Evolutionary conservation across 2,888 invertebrate species (phyloP), one percentile per base, ranked within the genome.

Genomic region (Eupithecia dodoneata): DNA sequence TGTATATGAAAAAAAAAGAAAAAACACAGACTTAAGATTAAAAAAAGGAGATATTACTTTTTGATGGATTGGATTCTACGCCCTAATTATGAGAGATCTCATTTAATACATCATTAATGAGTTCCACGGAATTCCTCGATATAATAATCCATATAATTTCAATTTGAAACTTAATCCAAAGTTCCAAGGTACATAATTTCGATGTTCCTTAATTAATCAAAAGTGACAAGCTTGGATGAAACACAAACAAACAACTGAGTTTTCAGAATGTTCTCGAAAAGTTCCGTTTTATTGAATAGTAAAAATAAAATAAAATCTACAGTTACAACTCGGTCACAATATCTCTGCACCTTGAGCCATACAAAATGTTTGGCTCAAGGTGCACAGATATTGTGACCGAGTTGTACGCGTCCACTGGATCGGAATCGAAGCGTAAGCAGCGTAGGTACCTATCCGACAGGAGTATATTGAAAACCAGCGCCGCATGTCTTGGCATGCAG

Each of bases 181-280:
- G 71, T 71, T 55, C 9, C 71, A 70, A 69, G 44, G 45, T 69
- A 45, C 42, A 67, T 67, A n/a, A 45, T 47, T 45, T 12, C 18
- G 18, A 70, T 70, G 30, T 30, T 69, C n/a, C 18, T 12, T 45
- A 47, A 70, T 70, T 49, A 70, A 70, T 70, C 70, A 70, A 70
- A 70, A 47, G 12, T 69, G 47, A 70, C 70, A 70, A 52, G 71
- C 72, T 67, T 7, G 5, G n/a, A 55, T 49, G 12, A 63, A 47
- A 13, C 13, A 65, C 71, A 66, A 42, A 75, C 66, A 76, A 70
- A 73, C 42, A 72, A 69, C 44, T 41, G 18, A 13, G 45, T n/a
- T 69, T 69, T 47, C 12, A 18, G 18, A 70, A 47, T n/a, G 0
- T 47, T 13, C 30, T 69, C 45, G 72, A 63, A 63, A 30, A 55